A percentile compares a stretch with the other conserved stretches of the same genome.
These are phyloP conservation scores for Sesia apiformis DNA, from an alignment of 2,888 invertebrate species.

Conservation along the genomic window DNA sequence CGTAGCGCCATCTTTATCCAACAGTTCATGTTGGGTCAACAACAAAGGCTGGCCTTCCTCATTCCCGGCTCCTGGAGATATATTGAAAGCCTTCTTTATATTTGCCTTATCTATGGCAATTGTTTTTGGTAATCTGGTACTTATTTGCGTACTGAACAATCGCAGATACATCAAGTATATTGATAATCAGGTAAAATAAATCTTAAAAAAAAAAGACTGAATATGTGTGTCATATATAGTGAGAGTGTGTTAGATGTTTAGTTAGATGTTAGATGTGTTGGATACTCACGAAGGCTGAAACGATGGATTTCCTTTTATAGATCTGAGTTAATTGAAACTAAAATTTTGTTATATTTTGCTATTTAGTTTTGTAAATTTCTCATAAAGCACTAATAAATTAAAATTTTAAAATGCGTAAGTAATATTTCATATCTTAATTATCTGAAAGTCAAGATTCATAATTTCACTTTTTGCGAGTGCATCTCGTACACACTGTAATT, in stretches of 20 bases:
- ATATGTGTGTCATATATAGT: neutral
- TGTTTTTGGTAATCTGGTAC: constrained; percentile 84
- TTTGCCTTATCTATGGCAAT: constrained; percentile 85
- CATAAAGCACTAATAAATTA: too few relatives aligned
- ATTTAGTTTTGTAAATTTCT: too few relatives aligned
- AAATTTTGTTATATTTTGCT: too few relatives aligned
- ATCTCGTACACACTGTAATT: neutral
- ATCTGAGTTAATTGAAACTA: too few relatives aligned
- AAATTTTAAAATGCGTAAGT: too few relatives aligned
- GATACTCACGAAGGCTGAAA: neutral
- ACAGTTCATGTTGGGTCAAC: constrained; percentile 87
- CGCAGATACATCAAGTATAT: constrained; percentile 88
- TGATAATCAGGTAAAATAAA: constrained; percentile 83
- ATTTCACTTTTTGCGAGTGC: too few relatives aligned
- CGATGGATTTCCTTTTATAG: too few relatives aligned
- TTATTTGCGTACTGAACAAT: constrained; percentile 89
- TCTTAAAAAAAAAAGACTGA: neutral
- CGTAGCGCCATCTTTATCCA: constrained; percentile 85
- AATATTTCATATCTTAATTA: too few relatives aligned
- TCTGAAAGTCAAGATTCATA: too few relatives aligned
- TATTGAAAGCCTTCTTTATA: constrained; percentile 84
- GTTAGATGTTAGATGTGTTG: neutral
- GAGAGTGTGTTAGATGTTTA: too few relatives aligned
- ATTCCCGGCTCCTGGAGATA: constrained; percentile 80
- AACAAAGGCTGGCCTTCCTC: constrained; percentile 77